Percentiles rank a stretch among this genome's conserved stretches.
Conservation (phyloP, 2,888 invertebrate genomes). For the Leptura quadrifasciata region DNA sequence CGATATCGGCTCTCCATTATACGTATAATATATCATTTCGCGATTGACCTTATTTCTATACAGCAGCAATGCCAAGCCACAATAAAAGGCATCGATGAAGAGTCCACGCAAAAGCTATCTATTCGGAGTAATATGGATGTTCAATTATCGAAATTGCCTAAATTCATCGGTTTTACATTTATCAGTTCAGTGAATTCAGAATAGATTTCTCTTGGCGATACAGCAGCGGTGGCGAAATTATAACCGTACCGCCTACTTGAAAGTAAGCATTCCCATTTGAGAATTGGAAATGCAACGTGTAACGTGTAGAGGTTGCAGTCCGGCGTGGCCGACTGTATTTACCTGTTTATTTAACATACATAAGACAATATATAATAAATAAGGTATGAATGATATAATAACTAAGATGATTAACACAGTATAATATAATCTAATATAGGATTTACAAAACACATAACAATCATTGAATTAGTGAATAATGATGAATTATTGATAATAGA, state of each 20-base stretch:
- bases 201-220: background rate
- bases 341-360: no score
- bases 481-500: no score
- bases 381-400: no score
- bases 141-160: conserved; percentile 27
- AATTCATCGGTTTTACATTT: conserved; percentile 14
- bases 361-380: no score
- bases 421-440: no score
- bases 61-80: background rate
- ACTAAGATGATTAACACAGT: no score
- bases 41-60: background rate
- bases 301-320: no score
- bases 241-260: background rate
- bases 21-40: background rate
- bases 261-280: conserved; percentile 4
- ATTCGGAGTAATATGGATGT: conserved; percentile 11
- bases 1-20: no score
- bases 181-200: conserved; percentile 20
- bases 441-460: no score
- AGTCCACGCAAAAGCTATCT: conserved; percentile 1
- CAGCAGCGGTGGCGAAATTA: conserved; percentile 9
- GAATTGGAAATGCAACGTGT: no score
- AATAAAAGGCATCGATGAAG: background rate
- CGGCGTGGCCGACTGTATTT: no score
- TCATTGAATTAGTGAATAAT: no score